Evolutionary conservation across 2,113 vertebrate species (phyloP), one percentile per base, ranked within the genome.

Genomic region (Zeus faber): DNA sequence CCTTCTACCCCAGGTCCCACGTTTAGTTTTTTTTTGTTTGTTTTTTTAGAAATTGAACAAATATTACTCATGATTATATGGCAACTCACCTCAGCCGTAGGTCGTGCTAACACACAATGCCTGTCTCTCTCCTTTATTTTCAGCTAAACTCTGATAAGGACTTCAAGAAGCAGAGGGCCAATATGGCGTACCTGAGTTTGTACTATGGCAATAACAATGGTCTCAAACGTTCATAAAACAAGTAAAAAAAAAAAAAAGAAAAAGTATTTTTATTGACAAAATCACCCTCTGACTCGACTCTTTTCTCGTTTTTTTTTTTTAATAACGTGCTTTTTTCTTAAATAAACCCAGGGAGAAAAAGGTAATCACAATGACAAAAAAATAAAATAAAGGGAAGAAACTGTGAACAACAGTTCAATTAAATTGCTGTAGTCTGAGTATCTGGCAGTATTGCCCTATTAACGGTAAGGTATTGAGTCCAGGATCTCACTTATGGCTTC

Each of bases 91-190:
- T 33, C 31, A 33, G 9, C 31, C n/a, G n/a, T 33, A 3, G 2
- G 4, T 33, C 9, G 4, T 37, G 33, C 13, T 14, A 37, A 14
- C 9, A 37, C 4, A 37, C 13, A 37, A 37, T 37, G 9, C 33
- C 33, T 37, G n/a, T 20, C 9, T 35, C 14, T 21, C 33, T 65
- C 65, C 56, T 74, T 65, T 59, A 1, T 64, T 79, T 58, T 9
- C 72, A 96, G 92, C 61, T 94, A n/a, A 43, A 73, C 9, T 33
- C 66, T 17, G 92, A 96, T 59, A 90, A 59, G 74, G 88, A 88
- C 5, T 86, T 91, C 21, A 39, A 21, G 47, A 93, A 87, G 50
- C 76, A 89, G 14, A 87, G 78, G 66, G 82, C 79, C 63, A 82
- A 84, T 20, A 10, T 88, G 58, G 92, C 92, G 25, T 92, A 94